Evolutionary conservation across 2,797 vertebrate genomes (phyloP).

Genomic region (Mus minutoides): DNA sequence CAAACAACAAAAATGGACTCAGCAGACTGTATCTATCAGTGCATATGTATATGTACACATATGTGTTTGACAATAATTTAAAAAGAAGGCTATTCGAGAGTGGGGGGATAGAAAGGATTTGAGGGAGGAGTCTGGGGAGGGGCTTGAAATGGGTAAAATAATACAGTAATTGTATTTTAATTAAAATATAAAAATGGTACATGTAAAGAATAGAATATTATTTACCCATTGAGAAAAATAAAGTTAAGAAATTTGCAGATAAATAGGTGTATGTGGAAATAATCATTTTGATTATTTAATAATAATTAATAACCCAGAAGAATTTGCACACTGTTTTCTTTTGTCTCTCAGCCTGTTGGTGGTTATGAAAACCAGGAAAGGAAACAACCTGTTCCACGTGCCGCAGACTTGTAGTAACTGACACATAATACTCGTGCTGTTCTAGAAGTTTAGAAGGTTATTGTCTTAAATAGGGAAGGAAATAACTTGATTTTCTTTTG

Average conservation of each 20-base stretch:
- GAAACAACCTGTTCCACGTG: neutral
- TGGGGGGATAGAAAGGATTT: neutral
- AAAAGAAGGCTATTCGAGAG: neutral
- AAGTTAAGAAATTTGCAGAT: neutral
- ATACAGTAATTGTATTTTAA: neutral
- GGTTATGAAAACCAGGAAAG: slow-evolving; percentile 11
- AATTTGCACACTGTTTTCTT: neutral
- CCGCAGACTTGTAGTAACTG: neutral
- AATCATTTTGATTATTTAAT: neutral
- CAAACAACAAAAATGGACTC: neutral
- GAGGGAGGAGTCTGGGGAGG: neutral
- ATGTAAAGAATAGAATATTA: neutral
- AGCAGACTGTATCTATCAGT: neutral
- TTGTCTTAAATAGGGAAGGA: neutral
- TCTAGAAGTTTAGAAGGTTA: neutral
- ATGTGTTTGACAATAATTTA: neutral
- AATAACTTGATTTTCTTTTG: neutral
- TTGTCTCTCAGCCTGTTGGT: neutral
- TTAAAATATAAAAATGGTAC: neutral
- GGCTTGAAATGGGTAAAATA: too few relatives aligned
- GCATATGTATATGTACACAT: neutral
- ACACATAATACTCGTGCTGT: neutral
- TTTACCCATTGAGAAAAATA: neutral
- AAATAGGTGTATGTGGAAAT: neutral
- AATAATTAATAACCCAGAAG: neutral